phyloP scores from a whole-genome alignment of 2,888 invertebrate species.

The Leptura quadrifasciata region DNA sequence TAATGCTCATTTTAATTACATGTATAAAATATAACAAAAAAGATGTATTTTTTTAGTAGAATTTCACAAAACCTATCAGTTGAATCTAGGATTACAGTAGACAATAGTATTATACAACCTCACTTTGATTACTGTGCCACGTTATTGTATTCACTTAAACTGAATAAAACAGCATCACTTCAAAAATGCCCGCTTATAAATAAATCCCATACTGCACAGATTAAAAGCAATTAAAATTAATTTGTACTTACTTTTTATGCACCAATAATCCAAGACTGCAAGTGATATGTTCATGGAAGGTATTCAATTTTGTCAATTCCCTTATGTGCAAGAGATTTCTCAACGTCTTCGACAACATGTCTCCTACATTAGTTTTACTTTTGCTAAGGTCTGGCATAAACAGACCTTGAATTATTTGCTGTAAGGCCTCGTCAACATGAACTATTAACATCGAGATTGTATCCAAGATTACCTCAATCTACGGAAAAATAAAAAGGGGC shows the following conservation, averaged over 20 bases:
- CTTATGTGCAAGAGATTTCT: conserved; percentile 74
- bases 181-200: too few relatives aligned
- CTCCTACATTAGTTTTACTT: conserved; percentile 63
- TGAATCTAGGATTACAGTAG: too few relatives aligned
- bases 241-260: conserved; percentile 76
- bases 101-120: too few relatives aligned
- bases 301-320: conserved; percentile 76
- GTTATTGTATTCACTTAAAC: too few relatives aligned
- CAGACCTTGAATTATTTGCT: conserved; percentile 77
- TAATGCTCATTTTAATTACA: too few relatives aligned
- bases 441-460: conserved; percentile 77
- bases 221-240: too few relatives aligned
- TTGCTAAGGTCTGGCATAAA: conserved; percentile 62
- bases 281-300: conserved; percentile 76
- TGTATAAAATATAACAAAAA: too few relatives aligned
- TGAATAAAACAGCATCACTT: too few relatives aligned
- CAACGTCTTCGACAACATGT: conserved; percentile 67
- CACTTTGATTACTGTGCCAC: too few relatives aligned
- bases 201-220: too few relatives aligned
- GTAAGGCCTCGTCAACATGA: conserved; percentile 78
- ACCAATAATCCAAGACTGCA: conserved; percentile 75
- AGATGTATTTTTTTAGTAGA: too few relatives aligned
- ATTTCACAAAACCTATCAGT: too few relatives aligned
- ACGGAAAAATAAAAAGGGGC: conserved; percentile 56
- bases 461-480: conserved; percentile 80